Conservation (phyloP, 2,888 invertebrate genomes). For the Scaptomyza polygonia region DNA sequence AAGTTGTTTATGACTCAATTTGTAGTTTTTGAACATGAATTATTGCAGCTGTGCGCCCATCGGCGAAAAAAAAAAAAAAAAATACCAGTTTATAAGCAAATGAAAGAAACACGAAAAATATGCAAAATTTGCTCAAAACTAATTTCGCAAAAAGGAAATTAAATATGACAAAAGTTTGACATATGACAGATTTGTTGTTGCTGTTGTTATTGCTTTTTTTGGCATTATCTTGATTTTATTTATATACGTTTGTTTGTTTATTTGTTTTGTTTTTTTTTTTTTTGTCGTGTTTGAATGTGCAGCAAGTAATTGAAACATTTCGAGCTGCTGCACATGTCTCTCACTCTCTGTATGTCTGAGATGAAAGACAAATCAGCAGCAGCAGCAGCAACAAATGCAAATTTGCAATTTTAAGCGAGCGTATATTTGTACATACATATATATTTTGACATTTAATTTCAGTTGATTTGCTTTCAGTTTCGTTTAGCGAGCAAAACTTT, state of each 20-base stretch:
- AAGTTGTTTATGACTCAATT: conserved; percentile 81
- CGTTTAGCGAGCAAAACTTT: conserved; percentile 41
- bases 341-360: background rate
- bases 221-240: conserved; percentile 68
- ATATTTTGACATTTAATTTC: conserved; percentile 46
- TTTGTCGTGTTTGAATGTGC: background rate
- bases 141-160: conserved; percentile 79
- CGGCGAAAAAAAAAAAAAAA: conserved; percentile 19
- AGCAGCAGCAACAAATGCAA: conserved; percentile 36
- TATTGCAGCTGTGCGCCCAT: conserved; percentile 73
- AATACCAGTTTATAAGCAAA: conserved; percentile 20
- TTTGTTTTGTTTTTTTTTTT: background rate
- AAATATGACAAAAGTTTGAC: conserved; percentile 79
- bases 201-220: conserved; percentile 32
- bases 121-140: conserved; percentile 64
- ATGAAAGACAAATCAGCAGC: conserved; percentile 11
- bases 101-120: conserved; percentile 38
- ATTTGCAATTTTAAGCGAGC: conserved; percentile 53
- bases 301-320: conserved; percentile 70
- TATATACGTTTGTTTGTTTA: conserved; percentile 42
- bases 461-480: conserved; percentile 60
- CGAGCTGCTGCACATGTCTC: conserved; percentile 24
- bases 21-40: conserved; percentile 81
- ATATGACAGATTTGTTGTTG: conserved; percentile 72
- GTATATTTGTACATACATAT: background rate